Percentiles rank a stretch among this genome's conserved stretches.
Evolutionary conservation across 2,797 vertebrate genomes (phyloP).

Genomic region (Spinus olivaceus): DNA sequence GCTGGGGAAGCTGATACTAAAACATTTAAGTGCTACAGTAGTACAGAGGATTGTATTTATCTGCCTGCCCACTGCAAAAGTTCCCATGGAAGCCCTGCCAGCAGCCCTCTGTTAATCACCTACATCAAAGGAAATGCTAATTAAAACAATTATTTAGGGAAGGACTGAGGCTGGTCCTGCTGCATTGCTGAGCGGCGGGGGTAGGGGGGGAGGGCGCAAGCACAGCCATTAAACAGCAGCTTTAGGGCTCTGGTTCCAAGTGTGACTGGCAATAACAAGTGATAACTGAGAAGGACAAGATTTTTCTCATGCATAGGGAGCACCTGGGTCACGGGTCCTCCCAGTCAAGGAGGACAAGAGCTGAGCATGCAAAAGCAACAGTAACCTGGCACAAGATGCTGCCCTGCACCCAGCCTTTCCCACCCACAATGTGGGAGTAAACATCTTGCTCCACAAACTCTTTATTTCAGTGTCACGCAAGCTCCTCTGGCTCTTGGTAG

Average conservation of each 20-base stretch:
- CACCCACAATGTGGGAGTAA: neutral
- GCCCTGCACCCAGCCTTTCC: neutral
- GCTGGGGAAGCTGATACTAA: neutral
- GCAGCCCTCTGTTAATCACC: slow-evolving; percentile 3
- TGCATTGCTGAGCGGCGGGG: neutral
- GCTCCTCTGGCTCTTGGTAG: neutral
- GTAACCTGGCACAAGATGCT: neutral
- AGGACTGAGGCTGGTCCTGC: neutral
- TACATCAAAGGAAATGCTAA: slow-evolving; percentile 6
- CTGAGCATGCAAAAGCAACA: neutral
- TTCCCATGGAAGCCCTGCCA: slow-evolving; percentile 7
- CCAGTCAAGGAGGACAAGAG: neutral
- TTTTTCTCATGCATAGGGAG: neutral
- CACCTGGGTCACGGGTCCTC: neutral
- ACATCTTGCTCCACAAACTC: neutral
- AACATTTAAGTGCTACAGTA: neutral
- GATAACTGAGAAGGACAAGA: neutral
- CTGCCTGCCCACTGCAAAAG: neutral
- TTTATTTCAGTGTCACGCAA: neutral
- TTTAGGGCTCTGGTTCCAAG: neutral
- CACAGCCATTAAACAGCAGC: neutral
- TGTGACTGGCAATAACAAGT: neutral
- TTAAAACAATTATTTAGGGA: slow-evolving; percentile 47
- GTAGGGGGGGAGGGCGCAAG: neutral
- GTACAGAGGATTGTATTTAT: neutral